Evolutionary conservation across 2,797 vertebrate genomes (phyloP), one percentile per base, ranked within the genome.

Genomic region (Lophius americanus): DNA sequence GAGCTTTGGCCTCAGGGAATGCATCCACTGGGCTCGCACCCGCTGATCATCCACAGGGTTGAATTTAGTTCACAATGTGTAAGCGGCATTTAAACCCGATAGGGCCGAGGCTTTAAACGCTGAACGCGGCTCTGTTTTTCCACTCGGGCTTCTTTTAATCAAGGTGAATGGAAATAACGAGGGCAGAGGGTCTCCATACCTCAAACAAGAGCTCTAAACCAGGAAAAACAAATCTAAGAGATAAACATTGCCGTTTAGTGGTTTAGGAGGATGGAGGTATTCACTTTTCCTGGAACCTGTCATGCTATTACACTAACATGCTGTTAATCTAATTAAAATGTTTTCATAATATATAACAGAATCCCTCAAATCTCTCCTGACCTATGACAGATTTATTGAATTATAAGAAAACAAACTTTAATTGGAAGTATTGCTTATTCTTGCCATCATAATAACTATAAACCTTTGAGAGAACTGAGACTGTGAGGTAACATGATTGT

Each of bases 91-190:
- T 81, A 82, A 87, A 86, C 72, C 73, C 4, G 77, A 89, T 76
- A 82, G 85, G 56, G 60, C 68, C 9, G 42, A 64, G 85, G 83
- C 81, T 84, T 83, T 84, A 79, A 83, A 81, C 82, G 74, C 74
- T 80, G 68, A 82, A 65, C 49, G 9, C 43, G 71, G 85, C 85
- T 87, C 75, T 85, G 78, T 83, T 87, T 89, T 88, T 88, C 83
- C 84, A 13, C 80, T 79, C 77, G 53, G 81, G 76, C 78, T 83
- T 78, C 78, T 89, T 89, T 82, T 87, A 77, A 86, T 78, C 57
- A 74, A 84, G 73, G 81, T 84, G 84, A 81, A 85, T 83, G 84
- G 84, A 89, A 86, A 89, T 87, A 82, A 88, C 82, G 78, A 85
- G 83, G 56, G 58, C 52, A 68, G 56, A 66, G 65, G 67, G 77